These are phyloP conservation scores for Pararge aegeria DNA, from an alignment of 1,140 invertebrate species.

Conservation along the genomic window DNA sequence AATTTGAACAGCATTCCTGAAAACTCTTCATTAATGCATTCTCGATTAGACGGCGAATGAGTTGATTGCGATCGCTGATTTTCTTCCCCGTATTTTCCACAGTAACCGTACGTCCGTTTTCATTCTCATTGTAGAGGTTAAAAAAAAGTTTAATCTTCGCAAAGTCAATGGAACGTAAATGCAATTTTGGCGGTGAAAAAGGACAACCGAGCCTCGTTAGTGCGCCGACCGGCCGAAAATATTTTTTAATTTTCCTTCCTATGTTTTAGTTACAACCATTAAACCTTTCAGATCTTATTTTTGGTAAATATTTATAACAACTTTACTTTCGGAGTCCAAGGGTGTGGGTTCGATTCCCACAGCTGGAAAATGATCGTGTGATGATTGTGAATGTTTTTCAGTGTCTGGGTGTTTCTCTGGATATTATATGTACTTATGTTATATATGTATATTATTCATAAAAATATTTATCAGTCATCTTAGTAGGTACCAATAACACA, in stretches of 20 bases:
- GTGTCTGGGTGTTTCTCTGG: too few relatives aligned
- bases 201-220: conserved; percentile 43
- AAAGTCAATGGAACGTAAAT: conserved; percentile 40
- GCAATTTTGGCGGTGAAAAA: conserved; percentile 46
- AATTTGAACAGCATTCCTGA: background rate
- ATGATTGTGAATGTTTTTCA: too few relatives aligned
- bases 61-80: background rate
- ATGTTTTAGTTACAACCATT: conserved; percentile 42
- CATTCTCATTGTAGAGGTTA: conserved; percentile 14
- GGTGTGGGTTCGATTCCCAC: too few relatives aligned
- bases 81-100: conserved; percentile 3
- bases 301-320: conserved; percentile 30
- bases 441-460: too few relatives aligned
- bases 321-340: too few relatives aligned
- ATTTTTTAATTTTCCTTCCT: conserved; percentile 65
- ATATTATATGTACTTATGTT: too few relatives aligned
- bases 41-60: background rate
- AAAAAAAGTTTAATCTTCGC: conserved; percentile 20
- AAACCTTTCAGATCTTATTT: conserved; percentile 40
- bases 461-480: too few relatives aligned
- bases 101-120: conserved; percentile 7
- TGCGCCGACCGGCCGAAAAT: conserved; percentile 39
- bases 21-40: background rate
- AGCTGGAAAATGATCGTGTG: too few relatives aligned
- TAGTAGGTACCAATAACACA: too few relatives aligned